Base-by-base conservation (phyloP, 2,113 vertebrate genomes). In the Picathartes gymnocephalus region DNA sequence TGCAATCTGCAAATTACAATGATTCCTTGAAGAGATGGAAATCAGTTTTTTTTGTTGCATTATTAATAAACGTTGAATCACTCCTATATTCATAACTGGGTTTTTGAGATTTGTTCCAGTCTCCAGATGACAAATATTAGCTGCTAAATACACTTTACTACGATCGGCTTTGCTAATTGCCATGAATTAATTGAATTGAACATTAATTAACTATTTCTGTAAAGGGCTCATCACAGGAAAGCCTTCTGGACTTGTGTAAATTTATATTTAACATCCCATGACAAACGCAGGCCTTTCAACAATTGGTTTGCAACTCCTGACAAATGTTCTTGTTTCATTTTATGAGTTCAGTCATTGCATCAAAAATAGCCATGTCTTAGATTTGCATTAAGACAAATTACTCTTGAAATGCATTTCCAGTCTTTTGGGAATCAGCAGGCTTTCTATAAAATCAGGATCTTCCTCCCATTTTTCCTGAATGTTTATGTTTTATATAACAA, bases 1-100 rank as follows among this genome's bases (percentile, higher is more conserved):
- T 94, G 88, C 88, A 95, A 97, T 93, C 90, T 96, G 94, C 93
- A 97, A 97, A 95, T 97, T 97, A 77, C 80, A 89, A 65, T 62
- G 85, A 92, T 72, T 97, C 92, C 90, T 96, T 86, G 90, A 96
- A 96, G 85, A 97, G 72, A 92, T 6, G 18, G 92, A 97, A 97
- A 96, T 94, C 94, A 97, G 92, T 96, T 97, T 97, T 90, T 72
- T 96, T 97, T 94, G 78, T 66, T 90, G 54, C 80, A 27, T 91
- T 90, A 81, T 79, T 95, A 95, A 88, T 86, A 88, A 93, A 88
- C 28, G 48, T 81, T 88, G 88, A 94, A 91, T 95, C 53, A 95
- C 14, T 85, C 56, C 64, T 53, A 74, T 79, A 84, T 90, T 93
- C 40, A 14, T 71, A 83, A 74, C 33, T 56, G 33, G 31, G 16